A percentile compares a stretch with the other conserved stretches of the same genome.
phyloP scores from a whole-genome alignment of 2,113 vertebrate species.

The Pteruthius melanotis region DNA sequence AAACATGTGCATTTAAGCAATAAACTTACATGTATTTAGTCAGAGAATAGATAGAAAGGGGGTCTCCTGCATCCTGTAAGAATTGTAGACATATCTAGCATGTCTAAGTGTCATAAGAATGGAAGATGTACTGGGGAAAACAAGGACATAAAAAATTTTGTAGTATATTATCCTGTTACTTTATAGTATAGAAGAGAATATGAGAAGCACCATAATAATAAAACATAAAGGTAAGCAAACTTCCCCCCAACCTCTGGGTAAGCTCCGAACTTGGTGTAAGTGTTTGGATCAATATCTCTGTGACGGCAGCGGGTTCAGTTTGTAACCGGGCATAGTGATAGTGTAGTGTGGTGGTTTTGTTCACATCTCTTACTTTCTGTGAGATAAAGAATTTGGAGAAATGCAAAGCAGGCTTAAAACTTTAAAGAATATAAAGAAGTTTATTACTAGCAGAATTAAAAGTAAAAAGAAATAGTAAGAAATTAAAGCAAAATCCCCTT shows the following conservation, averaged over 20 bases:
- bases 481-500: no score
- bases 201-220: not conserved
- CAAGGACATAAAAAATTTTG: not conserved
- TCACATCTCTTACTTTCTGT: no score
- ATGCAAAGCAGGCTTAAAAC: no score
- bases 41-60: not conserved
- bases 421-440: no score
- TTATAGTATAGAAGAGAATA: not conserved
- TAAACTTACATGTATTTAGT: not conserved
- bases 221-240: not conserved
- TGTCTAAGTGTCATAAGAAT: not conserved
- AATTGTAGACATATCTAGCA: not conserved
- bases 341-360: no score
- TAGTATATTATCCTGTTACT: not conserved
- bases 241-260: not conserved
- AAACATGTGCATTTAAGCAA: not conserved
- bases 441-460: no score
- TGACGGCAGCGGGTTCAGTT: not conserved
- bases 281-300: not conserved
- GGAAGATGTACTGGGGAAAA: not conserved
- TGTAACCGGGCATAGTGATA: no score
- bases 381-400: no score
- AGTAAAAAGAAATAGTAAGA: no score
- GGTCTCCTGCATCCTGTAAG: not conserved
- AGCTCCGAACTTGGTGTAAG: not conserved